Evolutionary conservation across 1,140 invertebrate genomes (phyloP).

Genomic region (Rhagoletis pomonella): DNA sequence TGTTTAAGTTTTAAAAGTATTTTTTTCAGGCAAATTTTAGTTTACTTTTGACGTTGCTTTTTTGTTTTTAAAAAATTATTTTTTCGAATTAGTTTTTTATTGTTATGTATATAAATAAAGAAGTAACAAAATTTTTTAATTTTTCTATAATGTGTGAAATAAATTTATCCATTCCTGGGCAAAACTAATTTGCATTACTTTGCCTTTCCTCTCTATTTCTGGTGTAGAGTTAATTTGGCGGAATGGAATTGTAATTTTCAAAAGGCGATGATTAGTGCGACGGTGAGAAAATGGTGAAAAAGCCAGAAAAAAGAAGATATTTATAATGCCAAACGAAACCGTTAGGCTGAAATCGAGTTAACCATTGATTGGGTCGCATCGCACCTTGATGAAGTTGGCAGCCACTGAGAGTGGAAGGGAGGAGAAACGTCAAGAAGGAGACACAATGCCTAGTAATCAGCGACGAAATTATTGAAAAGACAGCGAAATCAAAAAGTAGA

Average conservation of each 20-base stretch:
- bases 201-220: not conserved
- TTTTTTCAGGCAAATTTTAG: too few relatives aligned
- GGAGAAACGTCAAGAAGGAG: not conserved
- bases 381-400: conserved; percentile 30
- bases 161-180: too few relatives aligned
- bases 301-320: not conserved
- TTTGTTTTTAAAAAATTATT: too few relatives aligned
- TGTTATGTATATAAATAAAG: too few relatives aligned
- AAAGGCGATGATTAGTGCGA: conserved; percentile 37
- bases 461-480: conserved; percentile 20
- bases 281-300: not conserved
- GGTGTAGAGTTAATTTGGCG: not conserved
- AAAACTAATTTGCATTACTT: too few relatives aligned
- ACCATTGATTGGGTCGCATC: conserved; percentile 41
- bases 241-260: conserved; percentile 37
- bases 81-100: too few relatives aligned
- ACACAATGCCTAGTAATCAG: conserved; percentile 49
- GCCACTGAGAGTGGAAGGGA: not conserved
- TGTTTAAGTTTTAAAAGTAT: too few relatives aligned
- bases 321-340: not conserved
- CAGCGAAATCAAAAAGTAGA: conserved; percentile 5
- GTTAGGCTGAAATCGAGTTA: conserved; percentile 37
- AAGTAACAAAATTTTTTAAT: too few relatives aligned
- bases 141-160: too few relatives aligned
- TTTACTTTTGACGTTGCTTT: too few relatives aligned